Evolutionary conservation across 2,113 vertebrate genomes (phyloP), one percentile per base, ranked within the genome.

Genomic region (Grallaria varia): DNA sequence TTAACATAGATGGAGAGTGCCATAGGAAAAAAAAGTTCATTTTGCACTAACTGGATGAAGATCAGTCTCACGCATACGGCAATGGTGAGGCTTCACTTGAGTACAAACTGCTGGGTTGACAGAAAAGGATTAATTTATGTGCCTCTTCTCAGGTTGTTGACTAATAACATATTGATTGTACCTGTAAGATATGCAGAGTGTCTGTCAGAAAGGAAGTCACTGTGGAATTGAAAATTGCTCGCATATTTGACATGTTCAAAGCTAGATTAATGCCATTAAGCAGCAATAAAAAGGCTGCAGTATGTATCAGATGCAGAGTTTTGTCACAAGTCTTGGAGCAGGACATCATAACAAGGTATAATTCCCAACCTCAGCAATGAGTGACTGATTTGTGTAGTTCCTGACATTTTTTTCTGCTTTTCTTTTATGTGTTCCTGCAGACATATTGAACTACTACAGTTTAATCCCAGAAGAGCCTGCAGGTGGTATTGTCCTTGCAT

Each of bases 141-240:
- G 97, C 97, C 97, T 97, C 95, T 84, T 50, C 73, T 98, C 98
- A 98, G 97, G 95, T 97, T 98, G 99, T 98, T 99, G 98, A 98
- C 98, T 99, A 99, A 99, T 99, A 99, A 99, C 91, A 69, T 99
- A 99, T 99, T 96, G 99, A 99, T 99, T 77, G 78, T 84, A 91
- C 98, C 97, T 97, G 83, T 97, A 98, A 98, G 98, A 98, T 99
- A 99, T 98, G 98, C 98, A 99, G 98, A 98, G 97, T 95, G 96
- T 97, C 97, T 98, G 98, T 98, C 98, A 98, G 97, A 89, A 90
- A 95, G 84, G 97, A 93, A 98, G 93, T 89, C 96, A 89, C 91
- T 81, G 93, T 96, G 96, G 96, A 98, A 98, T 98, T 97, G 97
- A 97, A 99, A 98, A 97, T 98, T 96, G 87, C 94, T 96, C 67